Conservation (phyloP, 2,888 invertebrate genomes). For the Orthosia gothica region DNA sequence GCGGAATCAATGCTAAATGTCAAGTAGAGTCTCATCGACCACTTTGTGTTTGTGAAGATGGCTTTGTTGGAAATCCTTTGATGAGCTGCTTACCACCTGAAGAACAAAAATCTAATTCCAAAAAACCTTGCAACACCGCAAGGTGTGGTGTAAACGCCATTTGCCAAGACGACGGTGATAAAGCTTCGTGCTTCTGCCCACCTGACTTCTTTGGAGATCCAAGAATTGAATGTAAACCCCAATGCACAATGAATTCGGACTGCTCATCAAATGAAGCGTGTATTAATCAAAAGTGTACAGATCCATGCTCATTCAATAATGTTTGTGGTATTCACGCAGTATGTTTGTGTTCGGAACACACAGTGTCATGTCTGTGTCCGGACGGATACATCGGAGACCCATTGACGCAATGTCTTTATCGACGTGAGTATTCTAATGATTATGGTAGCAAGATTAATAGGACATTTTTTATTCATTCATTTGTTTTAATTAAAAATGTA, state of each 20-base stretch:
- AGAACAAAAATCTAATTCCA: slow-evolving; percentile 86
- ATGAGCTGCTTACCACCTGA: slow-evolving; percentile 93
- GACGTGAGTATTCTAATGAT: slow-evolving; percentile 83
- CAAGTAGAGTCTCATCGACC: slow-evolving; percentile 95
- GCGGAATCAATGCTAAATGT: slow-evolving; percentile 94
- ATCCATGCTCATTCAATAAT: slow-evolving; percentile 93
- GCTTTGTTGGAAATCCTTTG: slow-evolving; percentile 95
- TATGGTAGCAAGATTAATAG: background rate
- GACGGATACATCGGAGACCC: slow-evolving; percentile 96
- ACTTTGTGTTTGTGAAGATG: slow-evolving; percentile 94
- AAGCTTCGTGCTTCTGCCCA: slow-evolving; percentile 95
- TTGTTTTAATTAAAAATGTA: background rate
- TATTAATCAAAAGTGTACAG: slow-evolving; percentile 94
- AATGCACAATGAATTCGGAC: slow-evolving; percentile 96
- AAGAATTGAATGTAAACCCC: slow-evolving; percentile 94
- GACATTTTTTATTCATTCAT: background rate
- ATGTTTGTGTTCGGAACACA: slow-evolving; percentile 95
- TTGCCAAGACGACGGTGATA: slow-evolving; percentile 93
- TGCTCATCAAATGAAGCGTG: slow-evolving; percentile 95
- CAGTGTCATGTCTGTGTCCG: slow-evolving; percentile 95
- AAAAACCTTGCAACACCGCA: slow-evolving; percentile 94
- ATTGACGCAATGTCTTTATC: slow-evolving; percentile 93
- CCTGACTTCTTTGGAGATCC: slow-evolving; percentile 96
- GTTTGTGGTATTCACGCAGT: slow-evolving; percentile 96
- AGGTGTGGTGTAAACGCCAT: slow-evolving; percentile 96